phyloP scores from a whole-genome alignment of 2,888 invertebrate genomes.

The Andrena trimmerana region DNA sequence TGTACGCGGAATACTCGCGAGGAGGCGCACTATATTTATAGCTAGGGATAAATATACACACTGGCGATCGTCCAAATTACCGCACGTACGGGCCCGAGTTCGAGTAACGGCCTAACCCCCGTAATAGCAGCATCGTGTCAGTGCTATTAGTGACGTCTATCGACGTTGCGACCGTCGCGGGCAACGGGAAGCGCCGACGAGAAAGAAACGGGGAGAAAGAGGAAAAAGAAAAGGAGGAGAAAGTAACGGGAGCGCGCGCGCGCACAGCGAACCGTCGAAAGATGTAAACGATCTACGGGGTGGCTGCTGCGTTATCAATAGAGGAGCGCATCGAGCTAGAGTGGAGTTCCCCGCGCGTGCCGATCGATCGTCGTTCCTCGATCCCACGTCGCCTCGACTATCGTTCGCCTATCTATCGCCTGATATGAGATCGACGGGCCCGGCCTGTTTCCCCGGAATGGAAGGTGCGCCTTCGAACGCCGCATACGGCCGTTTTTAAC shows the following conservation, averaged over 20 bases:
- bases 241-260: neutral
- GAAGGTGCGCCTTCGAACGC: conserved; percentile 28
- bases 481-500: conserved; percentile 52
- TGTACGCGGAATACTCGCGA: conserved; percentile 47
- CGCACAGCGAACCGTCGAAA: conserved; percentile 13
- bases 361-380: neutral
- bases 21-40: conserved; percentile 80
- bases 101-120: conserved; percentile 67
- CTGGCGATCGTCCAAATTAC: conserved; percentile 81
- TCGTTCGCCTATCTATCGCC: neutral
- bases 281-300: conserved; percentile 44
- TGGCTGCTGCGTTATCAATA: conserved; percentile 16
- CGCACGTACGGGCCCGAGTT: conserved; percentile 57
- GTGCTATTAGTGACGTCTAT: conserved; percentile 76
- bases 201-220: conserved; percentile 6
- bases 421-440: conserved; percentile 48
- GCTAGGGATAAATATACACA: conserved; percentile 83
- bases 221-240: neutral
- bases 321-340: neutral
- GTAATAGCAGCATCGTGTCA: conserved; percentile 81
- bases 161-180: conserved; percentile 46
- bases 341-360: neutral
- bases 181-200: conserved; percentile 14
- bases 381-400: neutral
- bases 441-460: conserved; percentile 26